Evolutionary conservation across 2,888 invertebrate genomes (phyloP).

Genomic region (Cristatella mucedo): DNA sequence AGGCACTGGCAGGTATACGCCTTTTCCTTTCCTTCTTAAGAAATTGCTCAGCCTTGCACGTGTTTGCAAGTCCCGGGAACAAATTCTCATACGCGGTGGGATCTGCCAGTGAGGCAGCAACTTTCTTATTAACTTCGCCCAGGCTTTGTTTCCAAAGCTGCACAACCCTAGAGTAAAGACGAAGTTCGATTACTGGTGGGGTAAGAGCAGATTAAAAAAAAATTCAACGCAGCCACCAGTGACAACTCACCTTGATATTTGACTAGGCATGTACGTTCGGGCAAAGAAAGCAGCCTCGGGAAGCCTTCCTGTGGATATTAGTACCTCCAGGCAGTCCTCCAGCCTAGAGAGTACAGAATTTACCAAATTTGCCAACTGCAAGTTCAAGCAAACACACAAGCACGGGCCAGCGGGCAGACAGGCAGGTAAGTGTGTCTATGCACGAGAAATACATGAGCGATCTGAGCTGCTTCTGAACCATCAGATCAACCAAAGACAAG

Average conservation of each 20-base stretch:
- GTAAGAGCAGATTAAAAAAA: constrained; percentile 8
- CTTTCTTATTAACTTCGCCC: constrained; percentile 64
- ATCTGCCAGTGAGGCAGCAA: constrained; percentile 83
- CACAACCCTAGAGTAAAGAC: constrained; percentile 48
- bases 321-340: constrained; percentile 69
- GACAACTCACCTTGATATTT: constrained; percentile 49
- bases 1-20: constrained; percentile 46
- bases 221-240: constrained; percentile 8
- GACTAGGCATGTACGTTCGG: constrained; percentile 82
- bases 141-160: constrained; percentile 70
- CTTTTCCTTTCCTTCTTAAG: constrained; percentile 22
- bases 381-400: constrained; percentile 5
- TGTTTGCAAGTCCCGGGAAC: constrained; percentile 65
- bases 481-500: too few relatives aligned
- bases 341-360: constrained; percentile 44
- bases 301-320: constrained; percentile 68
- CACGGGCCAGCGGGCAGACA: constrained; percentile 13
- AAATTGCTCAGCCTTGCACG: constrained; percentile 53
- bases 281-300: constrained; percentile 97
- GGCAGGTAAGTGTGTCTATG: too few relatives aligned
- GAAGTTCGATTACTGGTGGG: neutral
- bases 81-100: constrained; percentile 88
- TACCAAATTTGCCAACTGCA: neutral
- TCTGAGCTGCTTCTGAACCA: too few relatives aligned
- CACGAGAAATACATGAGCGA: too few relatives aligned